A percentile compares a stretch with the other conserved stretches of the same genome.
These are phyloP conservation scores for Acleris literana DNA, from an alignment of 2,888 invertebrate species.

Conservation along the genomic window DNA sequence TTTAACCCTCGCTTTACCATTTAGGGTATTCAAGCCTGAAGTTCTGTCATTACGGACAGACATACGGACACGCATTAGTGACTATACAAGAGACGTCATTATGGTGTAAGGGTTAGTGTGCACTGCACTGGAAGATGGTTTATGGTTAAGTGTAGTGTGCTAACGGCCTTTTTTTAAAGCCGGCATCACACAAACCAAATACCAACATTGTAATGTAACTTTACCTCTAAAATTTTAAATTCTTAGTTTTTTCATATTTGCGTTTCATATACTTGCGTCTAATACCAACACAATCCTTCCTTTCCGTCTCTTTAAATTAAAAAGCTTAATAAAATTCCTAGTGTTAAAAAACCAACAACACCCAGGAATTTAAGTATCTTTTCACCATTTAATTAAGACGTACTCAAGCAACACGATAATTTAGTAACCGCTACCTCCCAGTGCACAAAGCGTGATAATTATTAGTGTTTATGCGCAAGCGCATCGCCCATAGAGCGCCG, in stretches of 20 bases:
- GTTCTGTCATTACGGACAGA: constrained; percentile 24
- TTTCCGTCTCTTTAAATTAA: no score
- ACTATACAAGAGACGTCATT: constrained; percentile 28
- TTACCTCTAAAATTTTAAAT: no score
- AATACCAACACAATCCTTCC: no score
- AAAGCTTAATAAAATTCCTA: no score
- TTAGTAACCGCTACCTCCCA: constrained; percentile 2
- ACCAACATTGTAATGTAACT: no score
- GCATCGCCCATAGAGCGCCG: neutral
- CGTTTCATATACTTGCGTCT: no score
- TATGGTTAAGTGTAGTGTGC: neutral
- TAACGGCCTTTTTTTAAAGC: no score
- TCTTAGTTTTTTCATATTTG: no score
- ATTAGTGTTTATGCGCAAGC: neutral
- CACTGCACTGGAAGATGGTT: neutral
- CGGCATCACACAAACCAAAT: no score
- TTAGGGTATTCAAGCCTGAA: constrained; percentile 22
- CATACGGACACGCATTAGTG: constrained; percentile 22
- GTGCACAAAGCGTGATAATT: constrained; percentile 1
- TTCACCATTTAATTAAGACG: no score
- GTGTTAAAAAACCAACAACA: no score
- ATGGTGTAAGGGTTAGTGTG: constrained; percentile 7
- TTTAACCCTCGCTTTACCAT: constrained; percentile 26
- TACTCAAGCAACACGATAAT: neutral
- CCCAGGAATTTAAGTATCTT: no score